Evolutionary conservation across 1,140 invertebrate species (phyloP).

Genomic region (Drosophila paulistorum): DNA sequence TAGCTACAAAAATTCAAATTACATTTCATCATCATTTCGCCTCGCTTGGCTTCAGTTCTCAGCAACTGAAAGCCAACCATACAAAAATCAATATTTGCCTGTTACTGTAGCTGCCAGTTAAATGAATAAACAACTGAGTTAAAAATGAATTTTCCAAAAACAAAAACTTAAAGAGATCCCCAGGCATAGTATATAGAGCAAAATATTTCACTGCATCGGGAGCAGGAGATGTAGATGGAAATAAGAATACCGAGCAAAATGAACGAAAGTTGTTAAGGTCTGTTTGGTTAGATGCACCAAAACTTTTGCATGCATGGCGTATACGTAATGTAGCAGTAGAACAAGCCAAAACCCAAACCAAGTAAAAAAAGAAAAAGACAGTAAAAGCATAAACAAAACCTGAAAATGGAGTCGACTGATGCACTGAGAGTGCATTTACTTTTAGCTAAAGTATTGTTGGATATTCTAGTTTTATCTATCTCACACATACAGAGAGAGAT

Average conservation of each 20-base stretch:
- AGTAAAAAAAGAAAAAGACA: conserved; percentile 20
- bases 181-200: conserved; percentile 24
- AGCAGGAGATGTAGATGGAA: conserved; percentile 15
- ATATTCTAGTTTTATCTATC: conserved; percentile 26
- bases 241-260: not conserved
- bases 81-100: conserved; percentile 71
- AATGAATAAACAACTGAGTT: conserved; percentile 62
- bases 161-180: conserved; percentile 17
- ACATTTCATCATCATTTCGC: conserved; percentile 36
- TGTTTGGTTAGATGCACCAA: conserved; percentile 19
- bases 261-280: not conserved
- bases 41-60: conserved; percentile 24
- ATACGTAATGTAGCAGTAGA: conserved; percentile 48
- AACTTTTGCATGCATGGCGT: conserved; percentile 54
- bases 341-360: conserved; percentile 28
- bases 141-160: conserved; percentile 39
- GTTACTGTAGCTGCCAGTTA: conserved; percentile 49
- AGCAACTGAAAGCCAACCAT: conserved; percentile 11
- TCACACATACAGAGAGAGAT: conserved; percentile 3
- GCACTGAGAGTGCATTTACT: conserved; percentile 6
- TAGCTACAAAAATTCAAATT: conserved; percentile 34
- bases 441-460: conserved; percentile 51
- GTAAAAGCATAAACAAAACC: conserved; percentile 30
- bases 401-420: conserved; percentile 5
- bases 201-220: conserved; percentile 47